Evolutionary conservation across 1,140 invertebrate species (phyloP), one percentile per base, ranked within the genome.

Genomic region (Micrasema longulum): DNA sequence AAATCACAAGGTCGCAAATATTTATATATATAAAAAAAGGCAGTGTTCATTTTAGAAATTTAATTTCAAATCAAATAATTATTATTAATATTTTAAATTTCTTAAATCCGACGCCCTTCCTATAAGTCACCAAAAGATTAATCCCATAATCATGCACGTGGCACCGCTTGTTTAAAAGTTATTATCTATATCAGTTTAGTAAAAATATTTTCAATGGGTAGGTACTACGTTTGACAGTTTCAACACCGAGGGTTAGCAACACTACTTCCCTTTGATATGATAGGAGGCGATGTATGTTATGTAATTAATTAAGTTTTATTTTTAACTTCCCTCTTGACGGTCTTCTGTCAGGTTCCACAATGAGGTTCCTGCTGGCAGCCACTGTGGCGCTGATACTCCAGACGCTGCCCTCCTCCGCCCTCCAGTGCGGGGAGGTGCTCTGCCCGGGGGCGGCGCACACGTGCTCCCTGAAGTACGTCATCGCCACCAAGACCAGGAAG

Each of bases 391-490:
- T 65, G 48, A 11, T 36, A 3, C 65, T 14, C 20, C 12, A 53
- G 3, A 48, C 38, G 12, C 41, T 57, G 16, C 22, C 26, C 11
- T 20, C 38, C 2, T 22, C 26, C 26, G 20, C 41, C 6, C 52
- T 76, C 26, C 18, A 48, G 5, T 76, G 74, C 63, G 74, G 67
- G 14, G 67, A 76, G 68, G 70, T 76, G 20, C 31, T 48, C 1
- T 76, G 74, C 53, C 74, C 74, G 26, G 23, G 47, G 20, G 23
- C 47, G 14, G 70, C 74, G 10, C 26, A 26, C 35, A 72, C 70
- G 14, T 76, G 74, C 55, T 70, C 67, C 10, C n/a, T 76, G 6
- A 76, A 76, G 69, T 67, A 72, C 23, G 38, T 53, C 10, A 48
- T 69, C 23, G 57, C 16, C 22, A 65, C 62, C 35, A 76, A 72